Conservation (phyloP, 2,888 invertebrate genomes). For the Apotomis betuletana region DNA sequence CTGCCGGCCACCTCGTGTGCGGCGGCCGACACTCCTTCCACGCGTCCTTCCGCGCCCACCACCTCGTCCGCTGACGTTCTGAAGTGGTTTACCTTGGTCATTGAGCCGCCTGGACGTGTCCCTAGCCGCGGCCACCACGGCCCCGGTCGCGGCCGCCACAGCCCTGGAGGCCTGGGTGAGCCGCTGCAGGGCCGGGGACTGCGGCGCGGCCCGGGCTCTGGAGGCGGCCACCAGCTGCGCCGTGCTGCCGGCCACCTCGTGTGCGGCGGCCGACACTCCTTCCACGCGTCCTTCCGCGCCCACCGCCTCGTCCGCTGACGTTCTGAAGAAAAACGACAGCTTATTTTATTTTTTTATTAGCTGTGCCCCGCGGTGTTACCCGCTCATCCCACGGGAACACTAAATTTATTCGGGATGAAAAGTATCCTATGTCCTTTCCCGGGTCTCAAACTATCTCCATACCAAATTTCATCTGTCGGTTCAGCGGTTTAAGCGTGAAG, state of each 20-base stretch:
- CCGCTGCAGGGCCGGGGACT: conserved; percentile 90
- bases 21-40: conserved; percentile 97
- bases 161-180: conserved; percentile 93
- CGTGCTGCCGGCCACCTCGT: conserved; percentile 89
- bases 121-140: conserved; percentile 97
- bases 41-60: conserved; percentile 91
- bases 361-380: too few relatives aligned
- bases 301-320: conserved; percentile 96
- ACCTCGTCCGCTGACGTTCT: conserved; percentile 98
- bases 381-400: too few relatives aligned
- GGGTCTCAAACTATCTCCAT: too few relatives aligned
- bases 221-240: conserved; percentile 99
- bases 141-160: conserved; percentile 95
- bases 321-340: conserved; percentile 74
- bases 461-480: too few relatives aligned
- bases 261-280: conserved; percentile 97
- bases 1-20: conserved; percentile 94
- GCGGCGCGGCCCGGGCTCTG: conserved; percentile 95
- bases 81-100: neutral
- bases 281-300: conserved; percentile 93
- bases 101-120: conserved; percentile 91
- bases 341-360: too few relatives aligned
- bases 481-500: too few relatives aligned
- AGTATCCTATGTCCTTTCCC: too few relatives aligned
- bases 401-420: too few relatives aligned